phyloP scores from a whole-genome alignment of 2,888 invertebrate genomes.

The Stenichneumon culpator region DNA sequence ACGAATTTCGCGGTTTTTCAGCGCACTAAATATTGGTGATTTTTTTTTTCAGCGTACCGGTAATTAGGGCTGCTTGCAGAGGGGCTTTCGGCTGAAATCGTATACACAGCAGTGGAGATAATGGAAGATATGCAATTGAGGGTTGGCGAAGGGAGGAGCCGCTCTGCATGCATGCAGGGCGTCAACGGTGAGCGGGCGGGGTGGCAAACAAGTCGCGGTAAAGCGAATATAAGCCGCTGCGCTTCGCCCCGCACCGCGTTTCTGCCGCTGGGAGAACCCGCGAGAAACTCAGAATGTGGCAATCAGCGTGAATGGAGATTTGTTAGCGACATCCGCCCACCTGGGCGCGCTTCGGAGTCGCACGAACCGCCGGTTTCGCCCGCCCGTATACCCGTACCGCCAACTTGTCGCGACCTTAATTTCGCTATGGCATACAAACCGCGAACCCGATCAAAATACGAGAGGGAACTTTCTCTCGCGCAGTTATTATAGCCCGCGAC shows the following conservation, averaged over 20 bases:
- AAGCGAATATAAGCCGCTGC: constrained; percentile 29
- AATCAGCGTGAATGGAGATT: constrained; percentile 79
- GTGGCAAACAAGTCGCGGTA: constrained; percentile 57
- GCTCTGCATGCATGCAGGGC: constrained; percentile 1
- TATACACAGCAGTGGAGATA: constrained; percentile 55
- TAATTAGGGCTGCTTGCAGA: not conserved
- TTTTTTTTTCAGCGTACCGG: too few relatives aligned
- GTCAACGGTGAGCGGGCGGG: not conserved
- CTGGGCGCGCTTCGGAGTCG: constrained; percentile 26
- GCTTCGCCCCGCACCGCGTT: constrained; percentile 42
- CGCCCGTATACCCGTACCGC: constrained; percentile 2
- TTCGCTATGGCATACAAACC: constrained; percentile 56
- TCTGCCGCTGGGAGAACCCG: constrained; percentile 45
- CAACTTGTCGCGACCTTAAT: constrained; percentile 67
- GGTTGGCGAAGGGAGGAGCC: constrained; percentile 28
- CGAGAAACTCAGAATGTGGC: constrained; percentile 74
- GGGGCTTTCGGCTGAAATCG: constrained; percentile 34
- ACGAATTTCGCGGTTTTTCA: too few relatives aligned
- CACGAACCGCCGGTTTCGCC: not conserved
- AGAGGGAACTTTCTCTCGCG: constrained; percentile 53
- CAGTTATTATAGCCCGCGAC: constrained; percentile 35
- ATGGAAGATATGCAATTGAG: constrained; percentile 29
- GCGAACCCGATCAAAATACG: constrained; percentile 65
- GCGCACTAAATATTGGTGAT: too few relatives aligned
- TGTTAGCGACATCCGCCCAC: constrained; percentile 73